A percentile compares a stretch with the other conserved stretches of the same genome.
Conservation (phyloP, 1,140 invertebrate species). For the Calycopis cecrops region DNA sequence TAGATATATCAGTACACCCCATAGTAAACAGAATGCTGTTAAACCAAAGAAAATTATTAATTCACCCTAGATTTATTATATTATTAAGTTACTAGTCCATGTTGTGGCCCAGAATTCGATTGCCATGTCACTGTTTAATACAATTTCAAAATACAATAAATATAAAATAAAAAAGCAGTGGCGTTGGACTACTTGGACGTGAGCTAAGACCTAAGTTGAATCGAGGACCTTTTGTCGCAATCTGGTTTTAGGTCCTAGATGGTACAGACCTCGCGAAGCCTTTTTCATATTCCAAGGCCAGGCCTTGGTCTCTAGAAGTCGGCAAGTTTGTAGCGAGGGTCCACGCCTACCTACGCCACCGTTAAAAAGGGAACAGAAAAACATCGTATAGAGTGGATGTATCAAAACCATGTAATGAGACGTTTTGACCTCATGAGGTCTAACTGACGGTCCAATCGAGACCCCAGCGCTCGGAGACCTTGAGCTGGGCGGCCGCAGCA, state of each 20-base stretch:
- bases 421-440: constrained; percentile 26
- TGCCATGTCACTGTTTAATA: not conserved
- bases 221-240: too few relatives aligned
- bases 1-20: too few relatives aligned
- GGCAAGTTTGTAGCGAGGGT: too few relatives aligned
- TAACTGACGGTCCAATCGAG: constrained; percentile 74
- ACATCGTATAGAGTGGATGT: constrained; percentile 12
- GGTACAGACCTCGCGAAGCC: too few relatives aligned
- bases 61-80: not conserved
- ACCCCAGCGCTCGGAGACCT: constrained; percentile 86
- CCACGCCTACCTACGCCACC: too few relatives aligned
- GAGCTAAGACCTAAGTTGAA: too few relatives aligned
- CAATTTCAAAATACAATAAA: not conserved
- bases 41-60: not conserved
- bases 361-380: too few relatives aligned
- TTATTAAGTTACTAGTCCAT: not conserved
- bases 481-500: constrained; percentile 90
- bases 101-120: not conserved
- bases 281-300: too few relatives aligned
- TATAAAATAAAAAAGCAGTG: not conserved
- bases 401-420: constrained; percentile 33
- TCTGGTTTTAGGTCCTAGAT: too few relatives aligned
- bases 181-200: too few relatives aligned
- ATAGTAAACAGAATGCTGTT: not conserved
- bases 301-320: too few relatives aligned